Evolutionary conservation across 2,797 vertebrate species (phyloP).

Genomic region (Podargus strigoides): DNA sequence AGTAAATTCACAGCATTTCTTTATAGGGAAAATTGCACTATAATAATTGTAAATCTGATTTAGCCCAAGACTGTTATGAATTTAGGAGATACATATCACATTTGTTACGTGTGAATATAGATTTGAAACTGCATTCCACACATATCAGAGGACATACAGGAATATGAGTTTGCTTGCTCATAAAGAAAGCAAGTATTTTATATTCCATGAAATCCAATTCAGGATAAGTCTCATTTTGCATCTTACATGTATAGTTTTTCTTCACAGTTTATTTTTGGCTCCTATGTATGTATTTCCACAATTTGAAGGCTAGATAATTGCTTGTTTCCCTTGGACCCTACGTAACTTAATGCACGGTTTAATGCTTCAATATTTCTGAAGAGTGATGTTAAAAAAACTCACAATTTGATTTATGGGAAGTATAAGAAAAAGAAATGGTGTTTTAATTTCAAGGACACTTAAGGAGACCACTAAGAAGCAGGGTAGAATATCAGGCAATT

Average conservation of each 20-base stretch:
- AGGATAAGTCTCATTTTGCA: background rate
- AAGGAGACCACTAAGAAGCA: slow-evolving; percentile 2
- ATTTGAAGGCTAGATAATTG: background rate
- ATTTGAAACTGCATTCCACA: background rate
- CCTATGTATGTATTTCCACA: background rate
- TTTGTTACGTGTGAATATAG: slow-evolving; percentile 35
- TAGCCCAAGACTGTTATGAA: slow-evolving; percentile 58
- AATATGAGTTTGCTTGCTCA: background rate
- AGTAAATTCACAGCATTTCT: slow-evolving; percentile 65
- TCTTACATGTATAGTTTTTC: background rate
- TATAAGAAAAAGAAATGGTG: background rate
- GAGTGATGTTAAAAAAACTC: background rate
- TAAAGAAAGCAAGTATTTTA: background rate
- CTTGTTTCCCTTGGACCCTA: background rate
- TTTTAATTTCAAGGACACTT: background rate
- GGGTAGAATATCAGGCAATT: background rate
- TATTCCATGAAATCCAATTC: background rate
- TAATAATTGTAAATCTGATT: slow-evolving; percentile 61
- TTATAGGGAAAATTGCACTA: slow-evolving; percentile 59
- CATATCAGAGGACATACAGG: background rate
- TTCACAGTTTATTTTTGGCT: background rate
- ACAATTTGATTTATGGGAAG: background rate
- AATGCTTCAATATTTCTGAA: background rate
- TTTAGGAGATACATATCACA: background rate
- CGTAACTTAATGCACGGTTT: background rate